Percentiles rank a stretch among this genome's conserved stretches.
These are phyloP conservation scores for Notiomystis cincta DNA, from an alignment of 2,113 vertebrate species.

Conservation along the genomic window DNA sequence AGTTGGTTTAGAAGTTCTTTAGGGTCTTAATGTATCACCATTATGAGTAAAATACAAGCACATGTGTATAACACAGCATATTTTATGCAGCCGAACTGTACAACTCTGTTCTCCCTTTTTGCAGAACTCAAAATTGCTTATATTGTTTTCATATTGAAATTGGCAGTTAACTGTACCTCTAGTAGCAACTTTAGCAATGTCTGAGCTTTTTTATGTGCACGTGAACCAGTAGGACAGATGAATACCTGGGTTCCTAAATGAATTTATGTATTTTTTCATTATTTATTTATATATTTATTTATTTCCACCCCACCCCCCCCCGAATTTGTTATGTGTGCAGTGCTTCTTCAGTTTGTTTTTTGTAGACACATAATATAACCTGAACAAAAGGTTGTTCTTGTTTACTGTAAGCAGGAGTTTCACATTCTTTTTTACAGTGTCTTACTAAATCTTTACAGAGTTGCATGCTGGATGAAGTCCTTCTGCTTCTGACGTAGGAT, in stretches of 20 bases:
- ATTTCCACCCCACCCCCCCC: no score
- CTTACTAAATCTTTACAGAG: not conserved
- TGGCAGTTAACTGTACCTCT: not conserved
- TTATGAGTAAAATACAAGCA: not conserved
- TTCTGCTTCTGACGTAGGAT: not conserved
- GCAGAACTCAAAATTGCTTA: not conserved
- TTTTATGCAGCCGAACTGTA: not conserved
- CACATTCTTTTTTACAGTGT: not conserved
- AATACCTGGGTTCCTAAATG: not conserved
- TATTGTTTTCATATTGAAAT: not conserved
- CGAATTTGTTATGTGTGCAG: not conserved
- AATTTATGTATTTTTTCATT: not conserved
- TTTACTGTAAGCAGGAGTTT: conserved; percentile 17
- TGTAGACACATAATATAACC: not conserved
- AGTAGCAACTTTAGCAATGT: not conserved
- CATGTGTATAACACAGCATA: not conserved
- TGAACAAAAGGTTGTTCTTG: not conserved
- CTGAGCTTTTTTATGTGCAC: not conserved
- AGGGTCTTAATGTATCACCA: not conserved
- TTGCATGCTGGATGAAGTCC: not conserved
- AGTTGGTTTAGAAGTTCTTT: not conserved
- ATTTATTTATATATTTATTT: not conserved
- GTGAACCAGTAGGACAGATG: not conserved
- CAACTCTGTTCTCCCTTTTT: not conserved
- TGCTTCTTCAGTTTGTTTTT: not conserved